These are phyloP conservation scores for Archips xylosteana DNA, from an alignment of 2,888 invertebrate genomes.

Conservation along the genomic window DNA sequence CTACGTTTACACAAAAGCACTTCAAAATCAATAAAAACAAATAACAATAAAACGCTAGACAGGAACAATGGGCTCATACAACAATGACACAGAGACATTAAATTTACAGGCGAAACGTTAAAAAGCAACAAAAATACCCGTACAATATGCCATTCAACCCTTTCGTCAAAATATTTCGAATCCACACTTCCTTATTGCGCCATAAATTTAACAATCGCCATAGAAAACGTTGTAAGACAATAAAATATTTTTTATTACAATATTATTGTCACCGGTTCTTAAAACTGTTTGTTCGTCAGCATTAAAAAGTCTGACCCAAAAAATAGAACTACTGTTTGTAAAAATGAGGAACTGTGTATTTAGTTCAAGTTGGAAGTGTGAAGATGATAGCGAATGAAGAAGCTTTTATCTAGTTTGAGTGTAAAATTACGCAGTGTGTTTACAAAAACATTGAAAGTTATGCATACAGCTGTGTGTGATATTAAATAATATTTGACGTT, in stretches of 20 bases:
- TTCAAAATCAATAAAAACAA: constrained; percentile 77
- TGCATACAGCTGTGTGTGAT: neutral
- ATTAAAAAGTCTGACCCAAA: constrained; percentile 32
- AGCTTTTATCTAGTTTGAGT: neutral
- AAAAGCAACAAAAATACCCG: constrained; percentile 68
- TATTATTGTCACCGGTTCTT: constrained; percentile 45
- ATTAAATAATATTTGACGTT: too few species aligned
- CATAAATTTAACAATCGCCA: constrained; percentile 76
- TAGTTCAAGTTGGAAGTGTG: constrained; percentile 19
- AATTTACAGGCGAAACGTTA: constrained; percentile 63
- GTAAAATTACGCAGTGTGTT: neutral
- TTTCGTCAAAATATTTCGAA: constrained; percentile 80
- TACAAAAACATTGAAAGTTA: too few species aligned
- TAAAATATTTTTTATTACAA: constrained; percentile 44
- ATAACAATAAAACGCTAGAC: constrained; percentile 65
- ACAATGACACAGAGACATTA: constrained; percentile 73
- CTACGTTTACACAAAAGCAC: constrained; percentile 56
- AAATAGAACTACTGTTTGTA: constrained; percentile 26
- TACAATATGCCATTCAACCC: constrained; percentile 81
- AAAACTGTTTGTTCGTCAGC: constrained; percentile 33
- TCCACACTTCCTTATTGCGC: constrained; percentile 82
- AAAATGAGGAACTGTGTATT: constrained; percentile 25
- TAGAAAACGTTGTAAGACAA: constrained; percentile 58
- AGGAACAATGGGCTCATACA: constrained; percentile 69
- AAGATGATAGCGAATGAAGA: constrained; percentile 19